Percentiles rank a stretch among this genome's conserved stretches.
These are phyloP conservation scores for Augochlorella aurata DNA, from an alignment of 2,888 invertebrate genomes.

Conservation along the genomic window DNA sequence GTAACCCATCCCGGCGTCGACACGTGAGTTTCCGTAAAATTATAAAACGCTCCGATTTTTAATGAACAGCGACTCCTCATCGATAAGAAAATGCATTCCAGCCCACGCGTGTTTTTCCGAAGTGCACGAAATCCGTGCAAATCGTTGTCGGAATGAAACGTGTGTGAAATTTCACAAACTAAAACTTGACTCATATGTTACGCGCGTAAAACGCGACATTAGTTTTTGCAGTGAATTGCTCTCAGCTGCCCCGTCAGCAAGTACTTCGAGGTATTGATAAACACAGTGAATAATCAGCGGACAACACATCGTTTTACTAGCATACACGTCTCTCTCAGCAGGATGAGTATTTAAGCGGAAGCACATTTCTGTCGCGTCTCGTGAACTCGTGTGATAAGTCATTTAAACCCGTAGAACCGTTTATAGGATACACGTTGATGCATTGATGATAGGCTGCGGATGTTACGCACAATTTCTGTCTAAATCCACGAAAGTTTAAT, in stretches of 20 bases:
- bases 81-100: conserved; percentile 49
- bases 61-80: conserved; percentile 19
- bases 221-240: conserved; percentile 18
- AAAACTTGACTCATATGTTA: conserved; percentile 29
- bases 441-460: neutral
- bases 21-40: conserved; percentile 19
- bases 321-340: conserved; percentile 30
- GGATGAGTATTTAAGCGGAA: conserved; percentile 30
- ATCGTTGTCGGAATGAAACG: conserved; percentile 27
- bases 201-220: conserved; percentile 31
- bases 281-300: conserved; percentile 50
- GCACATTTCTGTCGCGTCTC: neutral
- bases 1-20: conserved; percentile 13
- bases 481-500: neutral
- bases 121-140: conserved; percentile 44
- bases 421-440: neutral
- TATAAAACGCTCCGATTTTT: conserved; percentile 33
- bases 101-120: conserved; percentile 37
- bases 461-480: neutral
- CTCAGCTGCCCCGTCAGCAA: conserved; percentile 36
- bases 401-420: neutral
- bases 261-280: conserved; percentile 46
- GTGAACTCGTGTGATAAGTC: neutral
- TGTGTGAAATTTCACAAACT: conserved; percentile 33
- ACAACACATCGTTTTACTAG: conserved; percentile 32